Percentiles rank a stretch among this genome's conserved stretches.
phyloP scores from a whole-genome alignment of 2,797 vertebrate genomes.

The Lepilemur ruficaudatus region DNA sequence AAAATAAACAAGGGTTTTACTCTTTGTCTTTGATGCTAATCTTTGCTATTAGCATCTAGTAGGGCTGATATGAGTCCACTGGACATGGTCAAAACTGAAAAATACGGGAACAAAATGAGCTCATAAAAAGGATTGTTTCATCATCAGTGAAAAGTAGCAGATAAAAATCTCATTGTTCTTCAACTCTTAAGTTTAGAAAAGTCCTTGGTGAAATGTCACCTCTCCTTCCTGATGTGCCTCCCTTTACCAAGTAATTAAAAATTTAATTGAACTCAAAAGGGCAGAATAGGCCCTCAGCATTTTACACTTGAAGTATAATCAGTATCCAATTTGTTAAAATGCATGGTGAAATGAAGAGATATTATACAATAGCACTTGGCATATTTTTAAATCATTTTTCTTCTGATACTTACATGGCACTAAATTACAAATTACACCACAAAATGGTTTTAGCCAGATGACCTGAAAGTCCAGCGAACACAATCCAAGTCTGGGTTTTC shows the following conservation, averaged over 20 bases:
- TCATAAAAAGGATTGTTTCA: neutral
- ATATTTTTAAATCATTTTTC: neutral
- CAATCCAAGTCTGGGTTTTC: neutral
- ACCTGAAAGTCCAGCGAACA: neutral
- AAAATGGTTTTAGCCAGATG: neutral
- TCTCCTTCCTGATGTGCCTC: neutral
- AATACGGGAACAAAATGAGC: neutral
- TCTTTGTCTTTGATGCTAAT: neutral
- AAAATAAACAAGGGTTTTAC: neutral
- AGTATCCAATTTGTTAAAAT: slow-evolving; percentile 19
- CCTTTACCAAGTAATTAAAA: slow-evolving; percentile 35
- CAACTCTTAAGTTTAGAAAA: neutral
- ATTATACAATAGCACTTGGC: neutral
- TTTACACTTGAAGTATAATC: slow-evolving; percentile 36
- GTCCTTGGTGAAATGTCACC: neutral
- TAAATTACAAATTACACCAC: slow-evolving; percentile 29
- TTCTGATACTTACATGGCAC: neutral
- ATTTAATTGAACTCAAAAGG: slow-evolving; percentile 35
- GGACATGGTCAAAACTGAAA: neutral
- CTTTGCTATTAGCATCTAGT: neutral
- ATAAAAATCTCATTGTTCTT: neutral
- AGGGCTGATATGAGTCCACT: neutral
- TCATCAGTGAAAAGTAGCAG: neutral
- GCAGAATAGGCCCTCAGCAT: neutral
- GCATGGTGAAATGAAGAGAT: neutral